Percentiles rank a stretch among this genome's conserved stretches.
Evolutionary conservation across 2,113 vertebrate species (phyloP).

Genomic region (Grallaria varia): DNA sequence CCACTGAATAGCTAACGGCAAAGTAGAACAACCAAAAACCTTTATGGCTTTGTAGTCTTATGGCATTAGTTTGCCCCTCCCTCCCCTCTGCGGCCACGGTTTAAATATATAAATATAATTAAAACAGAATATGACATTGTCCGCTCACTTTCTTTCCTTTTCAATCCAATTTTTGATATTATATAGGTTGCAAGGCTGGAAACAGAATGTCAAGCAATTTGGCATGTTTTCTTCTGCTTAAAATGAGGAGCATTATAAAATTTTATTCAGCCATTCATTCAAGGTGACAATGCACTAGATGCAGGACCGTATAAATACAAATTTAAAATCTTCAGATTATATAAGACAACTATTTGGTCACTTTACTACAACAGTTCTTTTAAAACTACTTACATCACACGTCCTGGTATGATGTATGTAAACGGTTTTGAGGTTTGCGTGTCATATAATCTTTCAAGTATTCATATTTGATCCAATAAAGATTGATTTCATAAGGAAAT

Average conservation of each 20-base stretch:
- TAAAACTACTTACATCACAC: background rate
- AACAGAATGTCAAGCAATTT: background rate
- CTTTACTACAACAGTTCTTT: background rate
- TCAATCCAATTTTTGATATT: background rate
- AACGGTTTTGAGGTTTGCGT: background rate
- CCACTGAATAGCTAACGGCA: background rate
- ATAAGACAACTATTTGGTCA: background rate
- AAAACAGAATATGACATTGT: background rate
- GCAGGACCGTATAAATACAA: background rate
- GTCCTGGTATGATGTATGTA: background rate
- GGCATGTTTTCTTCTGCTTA: background rate
- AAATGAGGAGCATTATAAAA: conserved; percentile 12
- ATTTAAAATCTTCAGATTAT: background rate
- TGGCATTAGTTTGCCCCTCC: background rate
- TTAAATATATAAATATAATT: conserved; percentile 14
- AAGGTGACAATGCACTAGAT: background rate
- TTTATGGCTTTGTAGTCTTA: background rate
- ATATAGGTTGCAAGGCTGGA: background rate
- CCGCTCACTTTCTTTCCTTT: background rate
- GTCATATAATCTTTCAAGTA: background rate
- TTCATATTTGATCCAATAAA: background rate
- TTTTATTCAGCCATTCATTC: conserved; percentile 39
- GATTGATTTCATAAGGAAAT: background rate
- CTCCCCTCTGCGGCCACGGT: background rate
- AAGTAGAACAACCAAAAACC: background rate